These are phyloP conservation scores for Dunckerocampus dactyliophorus DNA, from an alignment of 2,113 vertebrate species.

Conservation along the genomic window DNA sequence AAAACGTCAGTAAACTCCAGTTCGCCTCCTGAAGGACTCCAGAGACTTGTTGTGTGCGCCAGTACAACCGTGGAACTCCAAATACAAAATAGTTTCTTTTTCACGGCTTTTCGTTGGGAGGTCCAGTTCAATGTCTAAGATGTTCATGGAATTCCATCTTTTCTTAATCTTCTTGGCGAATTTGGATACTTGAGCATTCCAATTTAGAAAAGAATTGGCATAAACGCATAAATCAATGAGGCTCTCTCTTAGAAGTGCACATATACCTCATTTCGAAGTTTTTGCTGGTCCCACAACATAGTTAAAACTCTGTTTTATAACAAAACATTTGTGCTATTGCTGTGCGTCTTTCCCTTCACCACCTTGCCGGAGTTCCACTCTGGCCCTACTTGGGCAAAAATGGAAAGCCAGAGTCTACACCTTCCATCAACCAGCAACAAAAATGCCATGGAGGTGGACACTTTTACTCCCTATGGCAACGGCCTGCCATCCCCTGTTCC, in stretches of 20 bases:
- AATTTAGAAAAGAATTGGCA: slow-evolving; percentile 5
- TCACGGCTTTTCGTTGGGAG: slow-evolving; percentile 21
- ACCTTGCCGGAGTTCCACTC: slow-evolving; percentile 55
- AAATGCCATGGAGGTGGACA: slow-evolving; percentile 56
- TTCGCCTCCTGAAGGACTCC: slow-evolving; percentile 22
- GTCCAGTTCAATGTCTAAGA: slow-evolving; percentile 67
- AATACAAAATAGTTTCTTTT: slow-evolving; percentile 16
- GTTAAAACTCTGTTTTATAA: slow-evolving; percentile 18
- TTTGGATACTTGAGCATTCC: slow-evolving; percentile 68
- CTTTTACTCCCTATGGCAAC: slow-evolving; percentile 47
- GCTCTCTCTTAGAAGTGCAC: slow-evolving; percentile 56
- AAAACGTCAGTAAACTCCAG: slow-evolving; percentile 37
- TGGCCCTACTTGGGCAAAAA: slow-evolving; percentile 49
- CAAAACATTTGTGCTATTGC: slow-evolving; percentile 33
- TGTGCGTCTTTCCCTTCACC: slow-evolving; percentile 31
- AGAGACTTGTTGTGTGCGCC: slow-evolving; percentile 5
- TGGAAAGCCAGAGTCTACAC: slow-evolving; percentile 73
- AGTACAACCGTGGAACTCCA: slow-evolving; percentile 21
- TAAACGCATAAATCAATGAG: slow-evolving; percentile 61
- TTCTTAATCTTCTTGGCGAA: slow-evolving; percentile 71
- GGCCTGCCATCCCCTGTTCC: slow-evolving; percentile 51
- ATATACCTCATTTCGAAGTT: slow-evolving; percentile 57
- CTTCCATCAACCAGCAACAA: slow-evolving; percentile 48
- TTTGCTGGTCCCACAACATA: slow-evolving; percentile 64
- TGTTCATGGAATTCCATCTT: slow-evolving; percentile 67